Percentiles rank a stretch among this genome's conserved stretches.
These are phyloP conservation scores for Meloidogyne hapla DNA, from an alignment of 1,140 invertebrate species.

Conservation along the genomic window DNA sequence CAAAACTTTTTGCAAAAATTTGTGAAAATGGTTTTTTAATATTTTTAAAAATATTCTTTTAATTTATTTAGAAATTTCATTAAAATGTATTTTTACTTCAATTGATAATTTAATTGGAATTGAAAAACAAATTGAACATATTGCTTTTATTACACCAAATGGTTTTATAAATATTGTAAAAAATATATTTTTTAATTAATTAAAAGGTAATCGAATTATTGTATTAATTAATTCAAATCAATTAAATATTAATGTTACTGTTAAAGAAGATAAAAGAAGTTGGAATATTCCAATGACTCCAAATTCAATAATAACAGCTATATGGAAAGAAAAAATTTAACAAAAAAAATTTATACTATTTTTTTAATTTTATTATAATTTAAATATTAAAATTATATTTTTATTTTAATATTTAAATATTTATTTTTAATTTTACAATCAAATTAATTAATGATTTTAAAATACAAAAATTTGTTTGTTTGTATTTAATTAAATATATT, in stretches of 20 bases:
- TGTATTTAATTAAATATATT: too few species aligned
- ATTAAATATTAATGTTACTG: background rate
- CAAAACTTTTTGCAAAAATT: background rate
- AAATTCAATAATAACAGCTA: background rate
- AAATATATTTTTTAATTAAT: constrained; percentile 5
- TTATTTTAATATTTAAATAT: background rate
- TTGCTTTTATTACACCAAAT: constrained; percentile 9
- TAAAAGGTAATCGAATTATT: constrained; percentile 7
- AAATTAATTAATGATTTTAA: too few species aligned
- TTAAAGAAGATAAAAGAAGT: constrained; percentile 2
- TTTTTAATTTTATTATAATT: background rate
- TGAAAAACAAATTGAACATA: constrained; percentile 19
- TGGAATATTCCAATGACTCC: constrained; percentile 21
- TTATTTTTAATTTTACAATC: background rate
- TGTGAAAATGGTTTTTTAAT: constrained; percentile 6
- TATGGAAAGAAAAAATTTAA: constrained; percentile 13
- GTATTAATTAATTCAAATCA: constrained; percentile 8
- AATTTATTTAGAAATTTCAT: constrained; percentile 8
- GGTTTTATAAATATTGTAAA: background rate
- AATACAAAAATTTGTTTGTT: constrained; percentile 10
- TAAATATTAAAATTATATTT: background rate
- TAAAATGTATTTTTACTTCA: constrained; percentile 22
- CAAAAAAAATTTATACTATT: too few species aligned
- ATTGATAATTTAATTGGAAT: background rate
- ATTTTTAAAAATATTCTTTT: background rate